Evolutionary conservation across 2,888 invertebrate genomes (phyloP).

Genomic region (Candidula unifasciata): DNA sequence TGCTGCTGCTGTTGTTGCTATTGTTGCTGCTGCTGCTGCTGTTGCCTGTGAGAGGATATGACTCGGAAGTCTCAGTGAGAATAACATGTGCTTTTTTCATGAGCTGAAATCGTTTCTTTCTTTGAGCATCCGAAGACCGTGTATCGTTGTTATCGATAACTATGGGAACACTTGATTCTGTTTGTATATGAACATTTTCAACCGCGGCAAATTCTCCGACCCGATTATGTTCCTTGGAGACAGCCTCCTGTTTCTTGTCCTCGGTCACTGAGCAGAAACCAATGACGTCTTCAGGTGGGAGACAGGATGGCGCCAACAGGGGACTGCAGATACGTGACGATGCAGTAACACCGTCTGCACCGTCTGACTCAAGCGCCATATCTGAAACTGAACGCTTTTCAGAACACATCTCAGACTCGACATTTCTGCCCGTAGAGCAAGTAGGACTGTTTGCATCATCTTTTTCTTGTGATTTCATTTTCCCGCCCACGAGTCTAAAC

Average conservation of each 20-base stretch:
- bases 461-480: conserved; percentile 14
- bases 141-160: conserved; percentile 22
- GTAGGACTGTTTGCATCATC: neutral
- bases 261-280: neutral
- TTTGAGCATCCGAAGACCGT: neutral
- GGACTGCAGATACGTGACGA: conserved; percentile 29
- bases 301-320: neutral
- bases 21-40: neutral
- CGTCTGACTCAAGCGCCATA: neutral
- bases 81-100: conserved; percentile 34
- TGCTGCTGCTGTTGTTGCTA: neutral
- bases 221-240: neutral
- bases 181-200: neutral
- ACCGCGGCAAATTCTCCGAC: neutral
- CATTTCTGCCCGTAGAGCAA: conserved; percentile 13
- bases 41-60: neutral
- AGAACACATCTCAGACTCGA: neutral
- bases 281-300: neutral
- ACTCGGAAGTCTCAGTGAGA: neutral
- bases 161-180: conserved; percentile 10
- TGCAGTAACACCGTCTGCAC: neutral
- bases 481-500: conserved; percentile 45
- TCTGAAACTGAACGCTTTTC: conserved; percentile 14
- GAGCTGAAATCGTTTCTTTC: conserved; percentile 9
- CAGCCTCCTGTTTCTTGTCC: neutral